phyloP scores from a whole-genome alignment of 2,113 vertebrate genomes.

The Sceloporus undulatus region DNA sequence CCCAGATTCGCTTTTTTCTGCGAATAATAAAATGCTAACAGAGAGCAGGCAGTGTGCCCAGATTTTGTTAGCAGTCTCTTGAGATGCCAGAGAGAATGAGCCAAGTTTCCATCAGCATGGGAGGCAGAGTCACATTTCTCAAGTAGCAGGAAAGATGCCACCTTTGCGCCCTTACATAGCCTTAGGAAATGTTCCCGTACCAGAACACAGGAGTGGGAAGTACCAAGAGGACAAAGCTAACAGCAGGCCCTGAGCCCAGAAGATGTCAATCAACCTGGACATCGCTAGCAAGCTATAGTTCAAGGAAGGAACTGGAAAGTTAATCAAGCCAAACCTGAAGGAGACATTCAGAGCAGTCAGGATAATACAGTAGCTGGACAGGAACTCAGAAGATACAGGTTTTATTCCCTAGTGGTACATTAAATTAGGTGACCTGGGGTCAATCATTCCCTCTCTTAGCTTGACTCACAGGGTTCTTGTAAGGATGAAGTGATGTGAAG shows the following conservation, averaged over 20 bases:
- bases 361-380: no score
- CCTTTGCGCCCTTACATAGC: not conserved
- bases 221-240: not conserved
- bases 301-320: not conserved
- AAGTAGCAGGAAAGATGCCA: not conserved
- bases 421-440: no score
- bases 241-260: not conserved
- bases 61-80: not conserved
- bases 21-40: slow-evolving; percentile 9
- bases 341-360: not conserved
- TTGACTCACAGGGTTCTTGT: not conserved
- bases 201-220: not conserved
- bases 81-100: not conserved
- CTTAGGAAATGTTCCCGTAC: not conserved
- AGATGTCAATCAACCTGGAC: no score
- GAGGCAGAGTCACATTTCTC: not conserved
- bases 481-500: no score
- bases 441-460: no score
- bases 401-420: no score
- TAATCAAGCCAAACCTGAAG: not conserved
- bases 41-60: slow-evolving; percentile 16
- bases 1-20: slow-evolving; percentile 9
- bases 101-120: slow-evolving; percentile 4
- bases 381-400: no score
- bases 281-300: no score